Percentiles rank a stretch among this genome's conserved stretches.
These are phyloP conservation scores for Poecile montanus DNA, from an alignment of 2,797 vertebrate species.

Conservation along the genomic window DNA sequence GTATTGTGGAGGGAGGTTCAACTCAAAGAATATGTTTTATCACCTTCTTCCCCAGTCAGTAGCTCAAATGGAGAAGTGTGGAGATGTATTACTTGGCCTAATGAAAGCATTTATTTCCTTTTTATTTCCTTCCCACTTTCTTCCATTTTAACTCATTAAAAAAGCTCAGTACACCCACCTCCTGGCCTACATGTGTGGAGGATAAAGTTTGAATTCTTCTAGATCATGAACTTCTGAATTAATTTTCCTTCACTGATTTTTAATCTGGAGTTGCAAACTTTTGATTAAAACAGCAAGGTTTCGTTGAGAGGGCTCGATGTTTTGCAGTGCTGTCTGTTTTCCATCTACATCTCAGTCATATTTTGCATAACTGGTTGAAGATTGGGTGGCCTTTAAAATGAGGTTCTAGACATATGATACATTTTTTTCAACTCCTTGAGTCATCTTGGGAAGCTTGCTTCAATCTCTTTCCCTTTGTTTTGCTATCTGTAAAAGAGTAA, in stretches of 20 bases:
- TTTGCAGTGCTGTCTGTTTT: not conserved
- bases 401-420: not conserved
- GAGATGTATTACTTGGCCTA: not conserved
- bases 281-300: not conserved
- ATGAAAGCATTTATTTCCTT: not conserved
- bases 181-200: not conserved
- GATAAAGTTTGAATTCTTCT: not conserved
- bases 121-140: not conserved
- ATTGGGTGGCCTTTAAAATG: not conserved
- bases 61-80: not conserved
- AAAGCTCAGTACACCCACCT: not conserved
- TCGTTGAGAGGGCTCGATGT: not conserved
- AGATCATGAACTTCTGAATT: not conserved
- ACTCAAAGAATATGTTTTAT: not conserved
- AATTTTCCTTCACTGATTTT: not conserved
- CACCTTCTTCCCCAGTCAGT: not conserved
- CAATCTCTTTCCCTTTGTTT: not conserved
- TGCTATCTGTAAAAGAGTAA: not conserved
- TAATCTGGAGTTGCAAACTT: not conserved
- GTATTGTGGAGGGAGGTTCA: not conserved
- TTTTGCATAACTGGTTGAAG: not conserved
- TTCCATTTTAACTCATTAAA: not conserved
- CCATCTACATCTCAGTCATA: not conserved
- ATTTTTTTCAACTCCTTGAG: not conserved
- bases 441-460: not conserved